Evolutionary conservation across 2,888 invertebrate species (phyloP).

Genomic region (Noctua janthe): DNA sequence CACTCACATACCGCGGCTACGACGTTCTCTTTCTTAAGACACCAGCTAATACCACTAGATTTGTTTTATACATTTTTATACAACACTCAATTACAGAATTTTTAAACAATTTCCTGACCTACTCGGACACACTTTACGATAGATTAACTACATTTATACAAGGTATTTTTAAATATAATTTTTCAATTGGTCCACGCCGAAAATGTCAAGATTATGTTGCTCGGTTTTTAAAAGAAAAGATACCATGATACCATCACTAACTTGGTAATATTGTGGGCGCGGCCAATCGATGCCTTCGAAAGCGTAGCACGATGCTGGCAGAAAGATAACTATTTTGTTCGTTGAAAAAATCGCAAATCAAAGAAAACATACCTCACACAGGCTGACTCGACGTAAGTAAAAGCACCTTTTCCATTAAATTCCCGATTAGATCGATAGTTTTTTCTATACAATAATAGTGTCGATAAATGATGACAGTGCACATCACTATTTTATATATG

Average conservation of each 20-base stretch:
- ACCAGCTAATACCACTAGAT: slow-evolving; percentile 48
- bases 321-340: slow-evolving; percentile 38
- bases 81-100: slow-evolving; percentile 57
- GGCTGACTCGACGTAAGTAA: slow-evolving; percentile 38
- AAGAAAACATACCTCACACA: slow-evolving; percentile 37
- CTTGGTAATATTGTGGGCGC: slow-evolving; percentile 61
- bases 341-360: slow-evolving; percentile 32
- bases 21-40: slow-evolving; percentile 26
- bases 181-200: slow-evolving; percentile 74
- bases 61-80: slow-evolving; percentile 68
- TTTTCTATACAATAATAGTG: slow-evolving; percentile 43
- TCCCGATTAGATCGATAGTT: slow-evolving; percentile 53
- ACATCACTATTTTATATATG: slow-evolving; percentile 63
- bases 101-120: slow-evolving; percentile 41
- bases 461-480: slow-evolving; percentile 55
- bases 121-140: slow-evolving; percentile 59
- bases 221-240: slow-evolving; percentile 44
- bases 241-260: slow-evolving; percentile 45
- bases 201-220: slow-evolving; percentile 60
- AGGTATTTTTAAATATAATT: slow-evolving; percentile 40
- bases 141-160: slow-evolving; percentile 60
- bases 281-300: slow-evolving; percentile 59
- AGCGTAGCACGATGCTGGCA: slow-evolving; percentile 37
- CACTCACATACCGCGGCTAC: not conserved
- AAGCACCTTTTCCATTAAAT: slow-evolving; percentile 63